Percentiles rank a stretch among this genome's conserved stretches.
Evolutionary conservation across 2,888 invertebrate genomes (phyloP).

Genomic region (Tachina lurida): DNA sequence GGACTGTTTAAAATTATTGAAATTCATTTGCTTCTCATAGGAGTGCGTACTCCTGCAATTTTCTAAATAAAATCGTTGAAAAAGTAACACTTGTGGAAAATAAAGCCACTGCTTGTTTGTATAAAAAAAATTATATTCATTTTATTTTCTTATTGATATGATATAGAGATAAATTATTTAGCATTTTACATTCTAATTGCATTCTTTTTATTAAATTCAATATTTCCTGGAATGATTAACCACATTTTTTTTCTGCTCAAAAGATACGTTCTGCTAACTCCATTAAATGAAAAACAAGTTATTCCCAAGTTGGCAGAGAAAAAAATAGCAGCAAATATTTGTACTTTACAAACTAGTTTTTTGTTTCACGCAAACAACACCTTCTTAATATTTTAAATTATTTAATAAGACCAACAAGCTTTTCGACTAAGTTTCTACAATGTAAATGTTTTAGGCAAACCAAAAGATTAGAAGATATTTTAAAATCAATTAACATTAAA

Average conservation of each 20-base stretch:
- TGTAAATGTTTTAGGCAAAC: too few species aligned
- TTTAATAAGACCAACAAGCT: too few species aligned
- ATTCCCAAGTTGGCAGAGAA: neutral
- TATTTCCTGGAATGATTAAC: slow-evolving; percentile 39
- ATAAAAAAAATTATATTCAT: too few species aligned
- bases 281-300: slow-evolving; percentile 36
- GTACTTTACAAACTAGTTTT: neutral
- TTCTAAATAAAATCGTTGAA: slow-evolving; percentile 12
- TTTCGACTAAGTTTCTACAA: too few species aligned
- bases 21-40: neutral
- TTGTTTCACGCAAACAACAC: neutral
- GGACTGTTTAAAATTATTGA: slow-evolving; percentile 3
- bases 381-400: too few species aligned
- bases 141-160: too few species aligned
- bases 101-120: neutral
- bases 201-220: neutral
- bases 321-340: neutral
- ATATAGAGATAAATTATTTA: neutral
- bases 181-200: neutral
- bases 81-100: neutral
- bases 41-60: slow-evolving; percentile 22
- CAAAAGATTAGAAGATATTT: too few species aligned
- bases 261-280: slow-evolving; percentile 5
- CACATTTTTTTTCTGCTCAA: neutral
- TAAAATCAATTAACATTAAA: too few species aligned